phyloP scores from a whole-genome alignment of 2,797 vertebrate genomes.

The Apogon hyalosoma region DNA sequence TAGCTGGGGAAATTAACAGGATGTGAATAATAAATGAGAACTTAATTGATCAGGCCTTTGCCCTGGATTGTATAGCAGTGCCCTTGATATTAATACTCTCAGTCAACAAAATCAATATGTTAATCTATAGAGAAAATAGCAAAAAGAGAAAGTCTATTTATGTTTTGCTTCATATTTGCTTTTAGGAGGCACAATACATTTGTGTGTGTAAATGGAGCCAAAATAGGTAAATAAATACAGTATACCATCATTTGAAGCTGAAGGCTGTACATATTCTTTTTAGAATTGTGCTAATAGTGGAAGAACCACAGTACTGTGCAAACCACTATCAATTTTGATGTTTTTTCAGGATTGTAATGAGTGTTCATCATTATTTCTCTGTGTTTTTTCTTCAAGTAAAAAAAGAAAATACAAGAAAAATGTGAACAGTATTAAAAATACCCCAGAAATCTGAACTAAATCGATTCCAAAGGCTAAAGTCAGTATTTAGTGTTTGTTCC shows the following conservation, averaged over 20 bases:
- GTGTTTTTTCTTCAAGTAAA: too few relatives aligned
- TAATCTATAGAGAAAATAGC: constrained; percentile 41
- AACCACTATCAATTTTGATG: too few relatives aligned
- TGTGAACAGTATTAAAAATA: too few relatives aligned
- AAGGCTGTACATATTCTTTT: not conserved
- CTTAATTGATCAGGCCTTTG: constrained; percentile 71
- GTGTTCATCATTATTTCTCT: too few relatives aligned
- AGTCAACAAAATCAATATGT: constrained; percentile 68
- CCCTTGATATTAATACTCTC: constrained; percentile 70
- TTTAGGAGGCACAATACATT: constrained; percentile 19
- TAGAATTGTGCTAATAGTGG: too few relatives aligned
- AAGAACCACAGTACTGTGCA: too few relatives aligned
- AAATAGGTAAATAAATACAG: constrained; percentile 29
- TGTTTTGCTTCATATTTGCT: constrained; percentile 21
- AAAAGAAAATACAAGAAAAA: too few relatives aligned
- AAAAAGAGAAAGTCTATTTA: constrained; percentile 40
- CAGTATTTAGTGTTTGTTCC: too few relatives aligned
- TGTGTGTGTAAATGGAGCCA: constrained; percentile 19
- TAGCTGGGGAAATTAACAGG: constrained; percentile 52
- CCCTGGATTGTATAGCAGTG: constrained; percentile 57
- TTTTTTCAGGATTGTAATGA: too few relatives aligned
- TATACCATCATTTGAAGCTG: not conserved
- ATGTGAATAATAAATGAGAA: constrained; percentile 75
- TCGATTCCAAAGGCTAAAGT: too few relatives aligned
- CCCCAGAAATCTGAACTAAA: too few relatives aligned